Base-by-base conservation (phyloP, 2,888 invertebrate species). In the Fragum sueziense region DNA sequence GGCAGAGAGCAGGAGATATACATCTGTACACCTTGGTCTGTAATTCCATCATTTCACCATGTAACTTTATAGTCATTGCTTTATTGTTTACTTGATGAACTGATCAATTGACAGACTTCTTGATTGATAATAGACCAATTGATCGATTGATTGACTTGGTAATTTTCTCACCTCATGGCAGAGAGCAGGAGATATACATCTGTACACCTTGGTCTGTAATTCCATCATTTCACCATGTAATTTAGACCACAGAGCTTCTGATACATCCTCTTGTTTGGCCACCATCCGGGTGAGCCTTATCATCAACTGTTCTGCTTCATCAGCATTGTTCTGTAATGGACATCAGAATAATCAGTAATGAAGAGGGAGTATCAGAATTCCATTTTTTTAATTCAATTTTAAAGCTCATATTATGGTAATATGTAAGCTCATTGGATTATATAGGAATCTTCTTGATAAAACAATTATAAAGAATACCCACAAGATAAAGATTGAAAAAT, bases 211-310 rank as follows among this genome's bases (percentile, higher is more conserved):
- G 37, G 94, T 93, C 85, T 95, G 96, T 72, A 96, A 93, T 70
- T 95, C 95, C 68, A 96, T 93, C 86, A 96, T 94, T 86, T 96
- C 96, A 82, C 95, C 94, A 34, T 96, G 93, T n/a, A 96, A 92
- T 79, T 94, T 94, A 74, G 95, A 94, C 96, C 96, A 96, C 76
- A 95, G 95, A 25, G 92, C 91, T 77, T 94, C 94, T 75, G 91
- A 93, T 76, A 94, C 91, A 31, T 94, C 93, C 29, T 87, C 85
- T 72, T 91, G 91, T 86, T 91, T 89, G 20, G 91, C 90, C 34
- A 93, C 93, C 27, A 90, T 86, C 65, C 93, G 87, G 51, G 94
- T 93, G 25, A 94, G 85, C 71, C 91, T 92, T 2, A 91, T 91
- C 71, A 94, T 91, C 57, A 94, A 84, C 54, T 92, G 89, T 34